Evolutionary conservation across 2,113 vertebrate species (phyloP), one percentile per base, ranked within the genome.

Genomic region (Anthoscopus minutus): DNA sequence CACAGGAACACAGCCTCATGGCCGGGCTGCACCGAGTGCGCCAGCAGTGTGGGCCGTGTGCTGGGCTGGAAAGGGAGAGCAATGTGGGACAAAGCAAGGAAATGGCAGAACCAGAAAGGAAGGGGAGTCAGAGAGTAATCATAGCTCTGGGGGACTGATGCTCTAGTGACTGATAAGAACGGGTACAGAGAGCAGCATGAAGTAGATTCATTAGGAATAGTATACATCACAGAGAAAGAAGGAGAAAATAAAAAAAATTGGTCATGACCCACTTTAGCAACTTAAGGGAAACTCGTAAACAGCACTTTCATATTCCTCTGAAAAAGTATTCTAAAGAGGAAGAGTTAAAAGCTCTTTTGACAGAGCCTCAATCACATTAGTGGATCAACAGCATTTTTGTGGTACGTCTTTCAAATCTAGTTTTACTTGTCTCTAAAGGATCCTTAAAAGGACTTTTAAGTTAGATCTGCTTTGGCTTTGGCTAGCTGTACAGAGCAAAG

Each of bases 351-450:
- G 57, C 2, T 6, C 2, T 16, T 54, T 30, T n/a, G 35, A 11
- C 30, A 69, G n/a, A 79, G 14, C 28, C 48, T 79, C 66, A 65
- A 50, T 53, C 78, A 54, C 19, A 31, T 79, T 40, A 92, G 45
- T 30, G 37, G 74, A 89, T 82, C 84, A 69, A 80, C 62, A 54
- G 17, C 0, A 4, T 81, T 91, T 89, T 69, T 82, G 67, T 61
- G 65, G 56, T 60, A 86, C 81, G 25, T 23, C 70, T 94, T 88
- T 93, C 60, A 93, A 89, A 93, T 38, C 38, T 69, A 80, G 21
- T 79, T 96, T 87, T 65, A 87, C 61, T 77, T 69, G 7, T 80
- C 67, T 92, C 70, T 42, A 65, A 81, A 92, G 40, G 8, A 82
- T 78, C 48, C 48, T 86, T 85, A 50, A 76, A 89, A 76, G n/a